Conservation (phyloP, 2,113 vertebrate genomes). For the Poeciliopsis occidentalis region DNA sequence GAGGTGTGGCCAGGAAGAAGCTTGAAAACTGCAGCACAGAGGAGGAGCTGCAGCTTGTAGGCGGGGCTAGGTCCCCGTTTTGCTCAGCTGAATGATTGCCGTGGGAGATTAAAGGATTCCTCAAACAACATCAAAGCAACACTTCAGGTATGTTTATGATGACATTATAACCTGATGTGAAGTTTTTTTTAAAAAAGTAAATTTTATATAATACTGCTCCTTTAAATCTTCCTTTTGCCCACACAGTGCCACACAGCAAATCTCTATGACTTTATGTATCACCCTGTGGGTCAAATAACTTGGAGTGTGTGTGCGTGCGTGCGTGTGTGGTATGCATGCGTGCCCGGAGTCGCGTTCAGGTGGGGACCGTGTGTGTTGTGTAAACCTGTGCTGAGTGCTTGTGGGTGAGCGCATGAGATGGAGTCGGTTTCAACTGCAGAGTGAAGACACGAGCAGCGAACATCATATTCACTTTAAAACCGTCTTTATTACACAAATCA, state of each 20-base stretch:
- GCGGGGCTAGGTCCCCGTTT: no score
- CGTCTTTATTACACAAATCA: slow-evolving; percentile 20
- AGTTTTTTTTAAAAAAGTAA: no score
- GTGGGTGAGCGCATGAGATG: slow-evolving; percentile 42
- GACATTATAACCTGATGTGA: no score
- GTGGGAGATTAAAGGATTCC: no score
- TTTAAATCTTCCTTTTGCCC: slow-evolving; percentile 2
- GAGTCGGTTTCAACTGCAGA: slow-evolving; percentile 61
- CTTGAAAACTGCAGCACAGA: no score
- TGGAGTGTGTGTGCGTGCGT: not conserved
- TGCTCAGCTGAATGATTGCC: no score
- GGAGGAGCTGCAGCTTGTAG: no score
- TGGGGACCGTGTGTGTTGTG: slow-evolving; percentile 7
- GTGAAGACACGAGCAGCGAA: slow-evolving; percentile 33
- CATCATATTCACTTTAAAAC: slow-evolving; percentile 13
- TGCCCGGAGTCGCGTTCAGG: slow-evolving; percentile 18
- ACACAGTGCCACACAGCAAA: slow-evolving; percentile 17
- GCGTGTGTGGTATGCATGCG: slow-evolving; percentile 2
- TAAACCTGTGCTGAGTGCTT: slow-evolving; percentile 24
- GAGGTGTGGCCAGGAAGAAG: no score
- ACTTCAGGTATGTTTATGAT: no score
- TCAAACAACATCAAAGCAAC: no score
- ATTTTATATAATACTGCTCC: no score
- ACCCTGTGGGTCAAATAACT: slow-evolving; percentile 16
- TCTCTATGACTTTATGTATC: slow-evolving; percentile 43